These are phyloP conservation scores for Megastigmus dorsalis DNA, from an alignment of 2,888 invertebrate species.

Conservation along the genomic window DNA sequence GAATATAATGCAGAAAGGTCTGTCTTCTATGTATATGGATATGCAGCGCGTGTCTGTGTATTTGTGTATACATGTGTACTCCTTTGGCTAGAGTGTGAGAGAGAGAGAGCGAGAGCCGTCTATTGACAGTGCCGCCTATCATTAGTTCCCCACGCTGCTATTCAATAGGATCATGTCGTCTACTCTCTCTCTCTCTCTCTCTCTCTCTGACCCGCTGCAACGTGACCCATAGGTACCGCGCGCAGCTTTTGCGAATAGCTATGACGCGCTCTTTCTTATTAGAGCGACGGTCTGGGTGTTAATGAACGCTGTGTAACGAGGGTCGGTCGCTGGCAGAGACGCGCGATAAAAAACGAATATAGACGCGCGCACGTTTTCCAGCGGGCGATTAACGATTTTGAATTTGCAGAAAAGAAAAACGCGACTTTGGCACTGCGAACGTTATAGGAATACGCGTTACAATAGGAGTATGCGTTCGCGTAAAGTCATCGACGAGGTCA, in stretches of 20 bases:
- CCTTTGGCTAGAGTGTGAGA: too few species aligned
- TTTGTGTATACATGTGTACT: too few species aligned
- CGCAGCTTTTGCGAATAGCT: background rate
- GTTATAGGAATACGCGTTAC: too few species aligned
- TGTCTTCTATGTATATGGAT: background rate
- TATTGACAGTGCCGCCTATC: slow-evolving; percentile 38
- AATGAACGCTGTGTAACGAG: too few species aligned
- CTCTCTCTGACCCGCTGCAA: background rate
- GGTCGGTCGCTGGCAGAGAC: background rate
- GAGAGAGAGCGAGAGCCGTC: too few species aligned
- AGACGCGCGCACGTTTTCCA: background rate
- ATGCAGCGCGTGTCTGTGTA: too few species aligned
- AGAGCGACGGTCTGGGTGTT: too few species aligned
- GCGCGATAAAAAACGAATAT: background rate
- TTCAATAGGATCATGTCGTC: slow-evolving; percentile 19
- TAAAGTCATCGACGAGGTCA: too few species aligned
- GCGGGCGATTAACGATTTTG: background rate
- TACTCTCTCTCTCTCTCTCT: background rate
- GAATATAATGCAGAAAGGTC: slow-evolving; percentile 18
- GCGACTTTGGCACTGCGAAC: too few species aligned
- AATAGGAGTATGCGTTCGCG: too few species aligned
- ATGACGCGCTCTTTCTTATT: too few species aligned
- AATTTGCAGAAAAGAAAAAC: too few species aligned
- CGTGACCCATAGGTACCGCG: slow-evolving; percentile 15
- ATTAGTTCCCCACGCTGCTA: slow-evolving; percentile 23